Conservation (phyloP, 2,888 invertebrate species). For the Pomacea canaliculata region DNA sequence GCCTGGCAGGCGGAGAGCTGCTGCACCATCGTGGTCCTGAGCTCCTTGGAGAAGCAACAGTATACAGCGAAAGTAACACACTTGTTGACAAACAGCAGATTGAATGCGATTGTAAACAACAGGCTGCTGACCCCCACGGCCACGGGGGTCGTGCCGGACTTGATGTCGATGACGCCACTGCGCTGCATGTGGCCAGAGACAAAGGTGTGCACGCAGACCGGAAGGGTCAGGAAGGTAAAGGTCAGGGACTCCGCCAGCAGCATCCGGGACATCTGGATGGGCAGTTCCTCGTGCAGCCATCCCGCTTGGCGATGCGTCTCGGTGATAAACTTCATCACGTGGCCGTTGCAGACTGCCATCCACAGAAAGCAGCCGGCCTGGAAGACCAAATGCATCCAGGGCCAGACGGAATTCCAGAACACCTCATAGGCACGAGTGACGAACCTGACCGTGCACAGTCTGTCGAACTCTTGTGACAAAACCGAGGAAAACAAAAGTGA, state of each 20-base stretch:
- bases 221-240: conserved; percentile 48
- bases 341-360: too few relatives aligned
- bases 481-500: too few relatives aligned
- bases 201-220: conserved; percentile 46
- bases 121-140: conserved; percentile 39
- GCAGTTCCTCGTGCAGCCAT: too few relatives aligned
- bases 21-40: conserved; percentile 36
- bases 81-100: conserved; percentile 53
- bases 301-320: too few relatives aligned
- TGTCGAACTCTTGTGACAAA: too few relatives aligned
- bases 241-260: conserved; percentile 50
- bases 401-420: too few relatives aligned
- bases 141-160: conserved; percentile 31
- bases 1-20: too few relatives aligned
- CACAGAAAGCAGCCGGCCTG: too few relatives aligned
- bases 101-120: conserved; percentile 50
- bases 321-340: too few relatives aligned
- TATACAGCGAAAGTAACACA: conserved; percentile 57
- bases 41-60: conserved; percentile 45
- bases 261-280: conserved; percentile 46
- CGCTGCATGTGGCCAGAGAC: conserved; percentile 36
- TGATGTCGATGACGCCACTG: not conserved
- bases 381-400: too few relatives aligned
- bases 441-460: too few relatives aligned
- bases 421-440: too few relatives aligned